phyloP scores from a whole-genome alignment of 2,888 invertebrate species.

The Embidobia sp. region DNA sequence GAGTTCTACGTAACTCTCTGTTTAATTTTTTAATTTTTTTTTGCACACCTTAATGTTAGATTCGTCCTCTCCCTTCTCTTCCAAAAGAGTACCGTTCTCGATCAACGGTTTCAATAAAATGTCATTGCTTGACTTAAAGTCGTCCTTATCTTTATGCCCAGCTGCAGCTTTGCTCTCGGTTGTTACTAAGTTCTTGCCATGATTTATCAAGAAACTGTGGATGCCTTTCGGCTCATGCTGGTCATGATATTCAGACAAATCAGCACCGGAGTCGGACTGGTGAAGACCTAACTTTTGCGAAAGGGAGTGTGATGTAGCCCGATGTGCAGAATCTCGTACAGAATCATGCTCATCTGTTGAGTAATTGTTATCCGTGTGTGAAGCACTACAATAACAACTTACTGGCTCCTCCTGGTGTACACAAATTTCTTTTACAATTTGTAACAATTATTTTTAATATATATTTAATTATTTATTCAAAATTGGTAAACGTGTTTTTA shows the following conservation, averaged over 20 bases:
- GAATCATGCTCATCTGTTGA: slow-evolving; percentile 89
- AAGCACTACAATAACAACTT: slow-evolving; percentile 89
- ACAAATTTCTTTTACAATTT: slow-evolving; percentile 8
- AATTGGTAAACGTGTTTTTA: no score
- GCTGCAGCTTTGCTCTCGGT: slow-evolving; percentile 63
- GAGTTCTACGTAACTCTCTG: no score
- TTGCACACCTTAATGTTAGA: slow-evolving; percentile 25
- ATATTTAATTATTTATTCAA: no score
- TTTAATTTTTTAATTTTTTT: background rate
- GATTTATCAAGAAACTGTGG: slow-evolving; percentile 77
- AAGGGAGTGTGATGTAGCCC: slow-evolving; percentile 71
- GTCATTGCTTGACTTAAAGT: slow-evolving; percentile 23
- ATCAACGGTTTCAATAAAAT: slow-evolving; percentile 33
- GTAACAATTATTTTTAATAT: no score
- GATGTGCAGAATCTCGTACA: slow-evolving; percentile 82
- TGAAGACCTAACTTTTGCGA: slow-evolving; percentile 83
- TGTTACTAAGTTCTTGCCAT: slow-evolving; percentile 71
- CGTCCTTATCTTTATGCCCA: slow-evolving; percentile 35
- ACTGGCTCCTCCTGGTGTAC: slow-evolving; percentile 79
- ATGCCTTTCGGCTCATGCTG: slow-evolving; percentile 81
- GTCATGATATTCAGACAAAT: slow-evolving; percentile 85
- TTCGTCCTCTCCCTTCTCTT: slow-evolving; percentile 42
- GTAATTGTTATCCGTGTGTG: slow-evolving; percentile 88
- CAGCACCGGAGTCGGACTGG: slow-evolving; percentile 88
- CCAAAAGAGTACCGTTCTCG: slow-evolving; percentile 37